Evolutionary conservation across 1,140 invertebrate species (phyloP).

Genomic region (Pristionchus pacificus): DNA sequence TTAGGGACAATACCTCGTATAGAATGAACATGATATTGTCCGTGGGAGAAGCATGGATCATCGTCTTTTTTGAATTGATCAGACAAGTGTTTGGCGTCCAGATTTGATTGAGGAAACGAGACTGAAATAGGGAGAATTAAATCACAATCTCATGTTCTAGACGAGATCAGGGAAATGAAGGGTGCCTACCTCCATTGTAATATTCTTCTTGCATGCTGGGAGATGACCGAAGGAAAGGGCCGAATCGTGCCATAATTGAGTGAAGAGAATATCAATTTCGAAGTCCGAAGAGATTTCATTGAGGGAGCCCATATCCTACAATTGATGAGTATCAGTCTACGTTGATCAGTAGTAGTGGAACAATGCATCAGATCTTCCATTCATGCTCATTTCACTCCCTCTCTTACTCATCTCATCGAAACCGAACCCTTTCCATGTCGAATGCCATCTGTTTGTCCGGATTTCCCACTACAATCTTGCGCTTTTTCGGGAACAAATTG

Average conservation of each 20-base stretch:
- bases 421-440: neutral
- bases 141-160: neutral
- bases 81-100: slow-evolving; percentile 56
- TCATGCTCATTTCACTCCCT: neutral
- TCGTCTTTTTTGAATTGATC: slow-evolving; percentile 51
- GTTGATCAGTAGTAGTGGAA: slow-evolving; percentile 1
- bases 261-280: slow-evolving; percentile 57
- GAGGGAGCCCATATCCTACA: slow-evolving; percentile 51
- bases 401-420: slow-evolving; percentile 2
- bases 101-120: slow-evolving; percentile 43
- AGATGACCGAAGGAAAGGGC: slow-evolving; percentile 47
- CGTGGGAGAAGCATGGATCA: slow-evolving; percentile 51
- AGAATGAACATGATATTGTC: slow-evolving; percentile 56
- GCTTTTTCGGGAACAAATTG: neutral
- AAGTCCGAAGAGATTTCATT: slow-evolving; percentile 56
- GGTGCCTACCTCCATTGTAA: slow-evolving; percentile 55
- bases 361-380: neutral
- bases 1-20: slow-evolving; percentile 47
- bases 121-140: neutral
- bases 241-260: slow-evolving; percentile 55
- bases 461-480: neutral
- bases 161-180: too few relatives aligned
- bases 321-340: slow-evolving; percentile 1
- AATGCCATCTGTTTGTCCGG: neutral
- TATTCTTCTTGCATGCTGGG: slow-evolving; percentile 52